Base-by-base conservation (phyloP, 2,797 vertebrate genomes). In the Coranthus polyacanthus region DNA sequence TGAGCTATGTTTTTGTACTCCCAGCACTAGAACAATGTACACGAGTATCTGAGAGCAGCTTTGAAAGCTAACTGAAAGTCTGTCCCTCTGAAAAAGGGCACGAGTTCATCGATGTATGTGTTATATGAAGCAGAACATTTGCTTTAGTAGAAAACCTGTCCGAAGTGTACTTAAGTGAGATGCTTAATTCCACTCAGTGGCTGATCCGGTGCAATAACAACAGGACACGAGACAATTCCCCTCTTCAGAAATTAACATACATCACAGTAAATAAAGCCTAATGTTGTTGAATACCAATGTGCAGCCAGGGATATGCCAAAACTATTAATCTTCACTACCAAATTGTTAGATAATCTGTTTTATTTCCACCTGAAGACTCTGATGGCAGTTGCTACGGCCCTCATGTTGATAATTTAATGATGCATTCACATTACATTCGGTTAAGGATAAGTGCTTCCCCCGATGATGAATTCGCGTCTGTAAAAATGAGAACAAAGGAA, bases 351-450 rank as follows among this genome's bases (percentile, higher is more conserved):
- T 73, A 71, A 75, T 76, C 55, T 50, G 49, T 61, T 75, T 78
- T 63, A 71, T 64, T 72, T 78, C 44, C 71, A 76, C 63, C 70
- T 79, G 66, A 62, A 51, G 58, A 68, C 61, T 45, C 17, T 65
- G 74, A 69, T 44, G 54, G 68, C 44, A 61, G 63, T 43, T 64
- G 39, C 65, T 37, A 8, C 2, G 2, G 41, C 69, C 72, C 65
- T 82, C 50, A 46, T 56, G 59, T 46, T 63, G 78, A 72, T 71
- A 67, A 68, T 57, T 50, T 83, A 69, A 78, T 68, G 78, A 78
- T 10, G 36, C 68, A 74, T 70, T 61, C 59, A 46, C 60, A 12
- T 74, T n/a, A 46, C 52, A 77, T 45, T 39, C 62, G 60, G 56
- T 37, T 62, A 58, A 58, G 62, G 61, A 58, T 16, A 67, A 75